Base-by-base conservation (phyloP, 2,113 vertebrate genomes). In the Aviceda subcristata region DNA sequence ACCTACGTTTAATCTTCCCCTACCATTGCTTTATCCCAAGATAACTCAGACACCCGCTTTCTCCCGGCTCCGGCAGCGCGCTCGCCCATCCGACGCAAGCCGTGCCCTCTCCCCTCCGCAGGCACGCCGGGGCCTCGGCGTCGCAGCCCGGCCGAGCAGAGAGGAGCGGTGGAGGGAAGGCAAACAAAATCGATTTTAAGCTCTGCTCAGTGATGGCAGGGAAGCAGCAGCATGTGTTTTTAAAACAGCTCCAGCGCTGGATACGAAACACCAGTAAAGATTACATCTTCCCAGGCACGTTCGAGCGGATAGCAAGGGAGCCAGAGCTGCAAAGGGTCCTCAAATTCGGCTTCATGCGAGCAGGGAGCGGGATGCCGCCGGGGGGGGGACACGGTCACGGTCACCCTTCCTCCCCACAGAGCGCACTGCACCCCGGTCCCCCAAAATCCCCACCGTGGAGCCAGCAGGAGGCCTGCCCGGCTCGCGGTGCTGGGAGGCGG, bases 71-170 rank as follows among this genome's bases (percentile, higher is more conserved):
- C 1, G 1, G 22, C 34, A 46, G 26, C 1, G 0, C 2, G 1
- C 32, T 50, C 4, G 0, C 30, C 38, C 26, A 1, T 11, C 46
- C 3, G 1, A 13, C 27, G 17, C 27, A 15, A 50, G 51, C 76
- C 6, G 1, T 39, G 48, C 15, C 48, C n/a, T 43, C 45, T 72
- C 7, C 26, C 16, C 26, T 36, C 14, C 13, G 19, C 48, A 5
- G 74, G 67, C 32, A 16, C 5, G 1, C 24, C 2, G 1, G 24
- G 24, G 34, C 46, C 41, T 41, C 8, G 1, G 62, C 0, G 0
- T 5, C 1, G 0, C 36, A 39, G 62, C 27, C 30, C 19, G 13
- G 38, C 12, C 0, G 1, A 75, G 48, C 71, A 50, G 26, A 26
- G 48, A 50, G 14, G 2, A 72, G 43, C 69, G 46, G 57, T 4